Percentiles rank a stretch among this genome's conserved stretches.
Conservation (phyloP, 1,140 invertebrate genomes). For the Metopolophium dirhodum region DNA sequence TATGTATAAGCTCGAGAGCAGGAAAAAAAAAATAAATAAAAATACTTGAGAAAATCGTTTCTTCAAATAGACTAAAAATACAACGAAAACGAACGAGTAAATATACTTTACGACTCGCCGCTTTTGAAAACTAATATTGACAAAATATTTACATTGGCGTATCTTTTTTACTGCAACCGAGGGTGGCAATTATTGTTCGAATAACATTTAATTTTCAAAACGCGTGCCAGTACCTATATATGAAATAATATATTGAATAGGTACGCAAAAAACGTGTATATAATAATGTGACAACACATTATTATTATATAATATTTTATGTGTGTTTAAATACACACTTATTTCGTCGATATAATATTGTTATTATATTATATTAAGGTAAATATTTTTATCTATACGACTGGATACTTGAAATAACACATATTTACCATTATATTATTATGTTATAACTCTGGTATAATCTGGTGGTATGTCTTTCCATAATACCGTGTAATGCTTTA, state of each 20-base stretch:
- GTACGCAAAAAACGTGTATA: background rate
- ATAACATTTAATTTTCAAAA: conserved; percentile 25
- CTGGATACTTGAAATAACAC: background rate
- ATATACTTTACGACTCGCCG: conserved; percentile 39
- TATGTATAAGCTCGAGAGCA: background rate
- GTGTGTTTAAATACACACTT: background rate
- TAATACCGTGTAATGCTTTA: background rate
- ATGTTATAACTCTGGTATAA: no score
- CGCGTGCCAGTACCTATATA: no score
- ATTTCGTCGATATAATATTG: background rate
- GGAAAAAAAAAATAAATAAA: background rate
- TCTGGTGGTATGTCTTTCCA: background rate
- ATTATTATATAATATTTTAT: background rate
- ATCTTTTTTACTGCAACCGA: conserved; percentile 22
- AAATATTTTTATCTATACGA: no score
- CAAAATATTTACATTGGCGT: conserved; percentile 17
- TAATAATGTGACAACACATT: background rate
- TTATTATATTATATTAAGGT: no score
- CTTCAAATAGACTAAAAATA: conserved; percentile 42
- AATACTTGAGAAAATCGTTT: conserved; percentile 34
- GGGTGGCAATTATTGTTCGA: conserved; percentile 25
- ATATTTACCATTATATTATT: background rate
- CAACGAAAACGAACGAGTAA: conserved; percentile 8
- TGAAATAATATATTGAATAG: background rate
- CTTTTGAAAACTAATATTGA: conserved; percentile 42